These are phyloP conservation scores for Hemaris fuciformis DNA, from an alignment of 2,888 invertebrate species.

Conservation along the genomic window DNA sequence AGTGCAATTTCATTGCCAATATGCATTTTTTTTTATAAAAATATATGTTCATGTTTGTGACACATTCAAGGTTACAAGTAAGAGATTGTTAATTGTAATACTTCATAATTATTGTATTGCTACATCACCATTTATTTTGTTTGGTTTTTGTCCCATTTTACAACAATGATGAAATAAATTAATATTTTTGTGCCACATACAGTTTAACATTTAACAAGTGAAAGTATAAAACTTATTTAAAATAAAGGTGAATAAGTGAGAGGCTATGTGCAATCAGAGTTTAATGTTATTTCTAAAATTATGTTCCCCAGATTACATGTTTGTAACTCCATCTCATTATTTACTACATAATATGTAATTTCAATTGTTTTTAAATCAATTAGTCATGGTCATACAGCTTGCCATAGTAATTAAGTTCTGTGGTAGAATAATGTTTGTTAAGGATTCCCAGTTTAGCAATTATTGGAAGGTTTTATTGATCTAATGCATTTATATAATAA, in stretches of 20 bases:
- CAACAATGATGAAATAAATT: not conserved
- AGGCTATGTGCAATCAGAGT: slow-evolving; percentile 11
- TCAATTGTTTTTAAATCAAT: not conserved
- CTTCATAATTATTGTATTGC: too few species aligned
- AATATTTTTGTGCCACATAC: not conserved
- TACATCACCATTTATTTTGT: not conserved
- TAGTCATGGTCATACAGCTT: not conserved
- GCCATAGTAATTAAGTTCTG: not conserved
- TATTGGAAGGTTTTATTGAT: too few species aligned
- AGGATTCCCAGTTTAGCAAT: too few species aligned
- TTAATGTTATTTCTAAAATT: not conserved
- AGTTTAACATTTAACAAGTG: not conserved
- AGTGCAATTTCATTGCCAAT: too few species aligned
- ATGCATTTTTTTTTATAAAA: too few species aligned
- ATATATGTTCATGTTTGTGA: too few species aligned
- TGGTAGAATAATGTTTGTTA: too few species aligned
- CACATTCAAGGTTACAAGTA: too few species aligned
- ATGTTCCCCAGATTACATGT: not conserved
- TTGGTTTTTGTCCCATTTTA: not conserved
- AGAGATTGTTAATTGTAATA: too few species aligned
- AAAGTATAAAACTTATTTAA: slow-evolving; percentile 8
- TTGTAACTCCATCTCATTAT: not conserved
- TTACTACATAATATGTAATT: not conserved
- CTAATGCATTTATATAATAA: too few species aligned
- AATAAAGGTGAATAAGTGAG: slow-evolving; percentile 18